Evolutionary conservation across 2,113 vertebrate species (phyloP), one percentile per base, ranked within the genome.

Genomic region (Leptodactylus fuscus): DNA sequence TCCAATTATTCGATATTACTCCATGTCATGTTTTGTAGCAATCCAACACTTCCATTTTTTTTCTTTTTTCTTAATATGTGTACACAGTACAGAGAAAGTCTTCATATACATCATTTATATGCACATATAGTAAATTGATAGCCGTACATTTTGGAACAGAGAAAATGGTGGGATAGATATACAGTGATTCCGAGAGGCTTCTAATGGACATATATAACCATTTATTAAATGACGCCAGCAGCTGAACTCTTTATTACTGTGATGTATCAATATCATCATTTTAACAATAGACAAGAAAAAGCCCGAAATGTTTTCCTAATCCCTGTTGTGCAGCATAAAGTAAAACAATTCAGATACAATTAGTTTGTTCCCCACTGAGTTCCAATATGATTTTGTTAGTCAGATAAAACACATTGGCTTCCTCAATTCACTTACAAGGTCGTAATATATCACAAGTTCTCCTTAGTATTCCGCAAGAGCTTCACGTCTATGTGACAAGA

Each of bases 261-360:
- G 16, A 76, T 75, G 71, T 75, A 48, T 76, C 46, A 76, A 76
- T 76, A 76, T 76, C 74, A 22, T 53, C 32, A 51, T 76, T 38
- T 51, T 76, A 38, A 58, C 51, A 79, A 79, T 58, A 76, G 27
- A 18, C 12, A 5, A 76, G 8, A 76, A 27, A 74, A 36, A 55
- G 51, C 10, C 9, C 22, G 15, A 29, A 79, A 36, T 20, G 20
- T 24, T 16, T 55, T 41, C 2, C 44, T 27, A 34, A 58, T 79
- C 11, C 76, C 76, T 60, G 76, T 79, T 58, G 76, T 79, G 76
- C 51, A 79, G 51, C 51, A 27, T 58, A 79, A 58, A 79, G 51
- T 60, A 48, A 55, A 79, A 79, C 51, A 36, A 79, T 79, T 58
- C 29, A 79, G 51, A 60, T 53, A 60, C 76, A 79, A 79, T 79